Percentiles rank a stretch among this genome's conserved stretches.
These are phyloP conservation scores for Acholoe squamosa DNA, from an alignment of 2,888 invertebrate species.

Conservation along the genomic window DNA sequence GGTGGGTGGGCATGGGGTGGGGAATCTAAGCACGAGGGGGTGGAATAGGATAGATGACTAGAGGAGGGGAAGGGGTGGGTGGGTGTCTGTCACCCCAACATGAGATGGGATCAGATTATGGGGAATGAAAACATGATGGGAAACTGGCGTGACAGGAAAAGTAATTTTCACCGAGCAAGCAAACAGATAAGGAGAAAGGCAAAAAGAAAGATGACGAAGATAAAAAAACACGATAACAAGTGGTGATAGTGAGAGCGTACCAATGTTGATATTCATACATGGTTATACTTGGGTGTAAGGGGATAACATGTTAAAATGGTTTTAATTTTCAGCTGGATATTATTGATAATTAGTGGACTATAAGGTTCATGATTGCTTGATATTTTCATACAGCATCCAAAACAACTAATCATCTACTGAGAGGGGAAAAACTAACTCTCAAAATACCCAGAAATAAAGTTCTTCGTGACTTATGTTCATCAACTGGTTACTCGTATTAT, in stretches of 20 bases:
- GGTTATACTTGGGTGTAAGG: neutral
- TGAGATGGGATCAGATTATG: constrained; percentile 20
- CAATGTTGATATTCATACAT: neutral
- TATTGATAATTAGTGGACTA: neutral
- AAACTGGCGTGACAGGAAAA: constrained; percentile 13
- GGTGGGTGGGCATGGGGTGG: neutral
- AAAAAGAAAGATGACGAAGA: neutral
- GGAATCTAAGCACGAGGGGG: neutral
- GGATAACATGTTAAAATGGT: neutral
- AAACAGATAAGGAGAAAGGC: neutral
- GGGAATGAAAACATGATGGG: constrained; percentile 12
- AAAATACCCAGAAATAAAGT: neutral
- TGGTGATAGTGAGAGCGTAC: neutral
- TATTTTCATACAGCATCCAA: constrained; percentile 11
- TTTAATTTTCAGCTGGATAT: constrained; percentile 22
- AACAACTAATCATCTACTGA: neutral
- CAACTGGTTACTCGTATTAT: no score
- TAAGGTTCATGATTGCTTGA: constrained; percentile 27
- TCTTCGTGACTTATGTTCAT: no score
- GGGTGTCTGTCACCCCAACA: neutral
- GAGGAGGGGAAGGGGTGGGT: neutral
- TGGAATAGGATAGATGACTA: constrained; percentile 13
- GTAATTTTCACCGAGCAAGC: constrained; percentile 2
- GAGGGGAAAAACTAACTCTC: neutral
- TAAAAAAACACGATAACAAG: neutral